phyloP scores from a whole-genome alignment of 1,140 invertebrate species.

The Aradophagus sp. region DNA sequence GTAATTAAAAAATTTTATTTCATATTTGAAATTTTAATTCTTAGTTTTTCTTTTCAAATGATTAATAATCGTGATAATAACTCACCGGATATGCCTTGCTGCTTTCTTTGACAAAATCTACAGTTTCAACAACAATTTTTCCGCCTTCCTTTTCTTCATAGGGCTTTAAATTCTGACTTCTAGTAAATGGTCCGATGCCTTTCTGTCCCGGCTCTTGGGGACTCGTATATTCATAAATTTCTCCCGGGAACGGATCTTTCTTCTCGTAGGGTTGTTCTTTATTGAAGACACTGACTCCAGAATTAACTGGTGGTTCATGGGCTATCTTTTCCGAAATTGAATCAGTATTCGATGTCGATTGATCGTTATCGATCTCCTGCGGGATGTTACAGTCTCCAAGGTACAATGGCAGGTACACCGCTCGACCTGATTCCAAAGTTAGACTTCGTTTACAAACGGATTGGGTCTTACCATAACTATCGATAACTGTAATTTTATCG shows the following conservation, averaged over 20 bases:
- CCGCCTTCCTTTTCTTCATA: constrained; percentile 37
- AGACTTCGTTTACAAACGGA: constrained; percentile 86
- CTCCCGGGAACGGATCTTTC: constrained; percentile 40
- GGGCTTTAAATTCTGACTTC: constrained; percentile 62
- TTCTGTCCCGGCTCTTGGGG: constrained; percentile 53
- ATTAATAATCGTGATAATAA: too few species aligned
- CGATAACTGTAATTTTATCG: constrained; percentile 88
- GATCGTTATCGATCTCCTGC: constrained; percentile 59
- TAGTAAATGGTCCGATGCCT: constrained; percentile 68
- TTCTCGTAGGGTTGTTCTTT: constrained; percentile 68
- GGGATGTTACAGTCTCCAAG: constrained; percentile 84
- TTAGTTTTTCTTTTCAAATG: too few species aligned
- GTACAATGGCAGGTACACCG: constrained; percentile 82
- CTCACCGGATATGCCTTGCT: constrained; percentile 38
- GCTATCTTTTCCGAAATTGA: constrained; percentile 34
- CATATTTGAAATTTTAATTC: too few species aligned
- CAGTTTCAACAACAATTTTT: constrained; percentile 24
- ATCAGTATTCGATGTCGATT: constrained; percentile 34
- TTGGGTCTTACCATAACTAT: constrained; percentile 87
- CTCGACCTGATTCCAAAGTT: constrained; percentile 82
- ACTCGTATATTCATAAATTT: constrained; percentile 45
- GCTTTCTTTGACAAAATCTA: constrained; percentile 33
- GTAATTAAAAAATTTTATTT: too few species aligned
- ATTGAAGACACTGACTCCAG: constrained; percentile 63
- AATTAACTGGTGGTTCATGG: constrained; percentile 38